Conservation (phyloP, 2,797 vertebrate genomes). For the Australoheros facetus region DNA sequence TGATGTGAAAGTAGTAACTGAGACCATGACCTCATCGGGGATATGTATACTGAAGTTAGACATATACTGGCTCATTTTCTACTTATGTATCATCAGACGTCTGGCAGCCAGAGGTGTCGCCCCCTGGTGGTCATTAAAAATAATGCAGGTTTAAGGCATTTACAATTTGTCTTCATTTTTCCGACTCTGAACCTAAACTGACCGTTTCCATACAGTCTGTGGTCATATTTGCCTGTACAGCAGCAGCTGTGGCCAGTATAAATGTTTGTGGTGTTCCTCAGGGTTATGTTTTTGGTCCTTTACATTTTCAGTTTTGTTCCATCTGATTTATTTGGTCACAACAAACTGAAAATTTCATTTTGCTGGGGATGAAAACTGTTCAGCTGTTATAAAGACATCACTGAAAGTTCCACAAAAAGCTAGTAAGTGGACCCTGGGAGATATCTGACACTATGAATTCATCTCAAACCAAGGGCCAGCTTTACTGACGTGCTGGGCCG, state of each 20-base stretch:
- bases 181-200: fast-evolving
- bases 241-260: not conserved
- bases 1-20: not conserved
- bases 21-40: fast-evolving
- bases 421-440: too few relatives aligned
- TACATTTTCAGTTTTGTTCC: not conserved
- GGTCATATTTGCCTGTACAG: fast-evolving
- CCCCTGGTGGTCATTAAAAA: not conserved
- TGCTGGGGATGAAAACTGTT: not conserved
- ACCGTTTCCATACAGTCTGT: fast-evolving
- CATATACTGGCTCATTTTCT: not conserved
- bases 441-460: not conserved
- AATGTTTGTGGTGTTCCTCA: not conserved
- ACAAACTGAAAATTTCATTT: fast-evolving
- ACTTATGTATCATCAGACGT: not conserved
- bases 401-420: not conserved
- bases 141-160: too few relatives aligned
- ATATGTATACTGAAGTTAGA: not conserved
- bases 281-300: fast-evolving
- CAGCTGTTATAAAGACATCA: not conserved
- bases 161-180: not conserved
- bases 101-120: not conserved
- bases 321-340: fast-evolving
- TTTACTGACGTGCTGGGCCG: too few relatives aligned
- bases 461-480: too few relatives aligned